These are phyloP conservation scores for Chironomus tentans DNA, from an alignment of 2,888 invertebrate genomes.

Conservation along the genomic window DNA sequence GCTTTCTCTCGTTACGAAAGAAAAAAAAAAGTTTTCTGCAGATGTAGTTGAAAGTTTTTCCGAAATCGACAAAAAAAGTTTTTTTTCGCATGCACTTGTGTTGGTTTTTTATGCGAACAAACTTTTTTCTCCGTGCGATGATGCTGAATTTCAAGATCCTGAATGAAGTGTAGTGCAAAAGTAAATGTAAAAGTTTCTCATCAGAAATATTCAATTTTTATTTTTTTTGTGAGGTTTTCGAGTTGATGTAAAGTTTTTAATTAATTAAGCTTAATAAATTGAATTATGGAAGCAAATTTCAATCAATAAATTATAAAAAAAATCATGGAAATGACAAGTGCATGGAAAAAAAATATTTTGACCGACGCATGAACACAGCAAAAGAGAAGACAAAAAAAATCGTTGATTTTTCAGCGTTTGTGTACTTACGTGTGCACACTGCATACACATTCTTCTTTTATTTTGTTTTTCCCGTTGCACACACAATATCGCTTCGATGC, in stretches of 20 bases:
- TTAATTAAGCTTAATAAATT: not conserved
- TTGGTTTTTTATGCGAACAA: conserved; percentile 8
- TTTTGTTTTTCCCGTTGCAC: conserved; percentile 20
- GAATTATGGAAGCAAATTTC: not conserved
- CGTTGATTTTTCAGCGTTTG: conserved; percentile 17
- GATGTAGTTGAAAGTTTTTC: conserved; percentile 8
- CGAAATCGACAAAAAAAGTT: not conserved
- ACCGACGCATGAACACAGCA: conserved; percentile 26
- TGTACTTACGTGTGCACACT: conserved; percentile 14
- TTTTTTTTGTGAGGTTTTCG: not conserved
- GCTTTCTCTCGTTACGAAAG: not conserved
- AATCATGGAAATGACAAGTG: not conserved
- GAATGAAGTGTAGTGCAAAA: too few relatives aligned
- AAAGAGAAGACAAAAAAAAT: not conserved
- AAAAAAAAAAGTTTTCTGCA: not conserved
- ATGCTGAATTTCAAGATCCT: not conserved
- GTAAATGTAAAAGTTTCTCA: too few relatives aligned
- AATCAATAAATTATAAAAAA: too few relatives aligned
- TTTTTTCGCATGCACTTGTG: not conserved
- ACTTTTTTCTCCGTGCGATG: not conserved
- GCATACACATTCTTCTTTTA: not conserved
- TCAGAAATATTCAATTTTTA: not conserved
- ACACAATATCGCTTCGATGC: conserved; percentile 27
- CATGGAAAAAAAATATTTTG: not conserved
- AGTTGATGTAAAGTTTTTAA: not conserved